Percentiles rank a stretch among this genome's conserved stretches.
phyloP scores from a whole-genome alignment of 2,888 invertebrate species.

The Cecidostiba fungosa region DNA sequence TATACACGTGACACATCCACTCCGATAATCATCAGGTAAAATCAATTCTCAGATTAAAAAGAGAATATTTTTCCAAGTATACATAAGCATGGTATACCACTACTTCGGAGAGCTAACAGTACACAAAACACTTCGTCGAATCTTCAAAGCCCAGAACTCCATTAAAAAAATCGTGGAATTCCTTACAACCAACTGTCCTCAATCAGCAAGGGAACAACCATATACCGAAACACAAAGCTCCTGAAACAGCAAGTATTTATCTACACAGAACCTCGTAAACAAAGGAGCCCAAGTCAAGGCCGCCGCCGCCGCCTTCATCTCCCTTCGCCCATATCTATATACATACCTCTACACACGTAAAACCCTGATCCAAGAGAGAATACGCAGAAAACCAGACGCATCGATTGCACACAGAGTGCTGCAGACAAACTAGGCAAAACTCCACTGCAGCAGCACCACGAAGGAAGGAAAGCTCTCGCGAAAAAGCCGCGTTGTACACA shows the following conservation, averaged over 20 bases:
- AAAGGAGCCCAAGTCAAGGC: slow-evolving; percentile 57
- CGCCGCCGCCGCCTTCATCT: slow-evolving; percentile 16
- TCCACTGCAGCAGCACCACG: too few species aligned
- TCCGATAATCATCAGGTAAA: too few species aligned
- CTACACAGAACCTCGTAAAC: slow-evolving; percentile 42
- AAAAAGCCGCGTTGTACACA: background rate
- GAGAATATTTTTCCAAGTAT: too few species aligned
- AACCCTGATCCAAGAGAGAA: background rate
- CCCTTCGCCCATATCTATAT: slow-evolving; percentile 18
- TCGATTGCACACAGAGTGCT: slow-evolving; percentile 18
- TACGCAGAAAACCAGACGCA: slow-evolving; percentile 1
- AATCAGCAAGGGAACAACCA: background rate
- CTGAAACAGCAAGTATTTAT: slow-evolving; percentile 34
- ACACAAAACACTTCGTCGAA: too few species aligned
- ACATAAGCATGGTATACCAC: too few species aligned
- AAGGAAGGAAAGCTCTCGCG: slow-evolving; percentile 24
- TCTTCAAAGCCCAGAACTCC: too few species aligned
- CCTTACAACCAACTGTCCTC: background rate
- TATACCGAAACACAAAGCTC: background rate
- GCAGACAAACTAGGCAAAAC: slow-evolving; percentile 43
- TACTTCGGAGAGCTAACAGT: too few species aligned
- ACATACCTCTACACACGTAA: background rate
- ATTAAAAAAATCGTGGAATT: too few species aligned
- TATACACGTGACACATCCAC: too few species aligned
- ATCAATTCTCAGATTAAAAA: too few species aligned